Evolutionary conservation across 2,888 invertebrate species (phyloP), one percentile per base, ranked within the genome.

Genomic region (Euzetes globulus): DNA sequence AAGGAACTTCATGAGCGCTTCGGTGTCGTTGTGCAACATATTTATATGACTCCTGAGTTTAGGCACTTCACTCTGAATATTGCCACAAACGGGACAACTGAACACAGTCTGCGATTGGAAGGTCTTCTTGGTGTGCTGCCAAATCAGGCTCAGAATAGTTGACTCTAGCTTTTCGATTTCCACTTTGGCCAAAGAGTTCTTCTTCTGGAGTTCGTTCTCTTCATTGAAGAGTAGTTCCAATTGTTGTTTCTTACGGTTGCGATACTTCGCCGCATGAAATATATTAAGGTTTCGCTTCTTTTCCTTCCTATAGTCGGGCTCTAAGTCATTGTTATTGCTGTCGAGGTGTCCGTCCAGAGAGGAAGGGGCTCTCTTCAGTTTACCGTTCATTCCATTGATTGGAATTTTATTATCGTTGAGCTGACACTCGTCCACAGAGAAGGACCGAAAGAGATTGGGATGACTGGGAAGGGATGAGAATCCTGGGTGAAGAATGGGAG

Each of bases 1-100:
- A 7, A 63, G 37, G 27, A 63, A 63, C 63, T 63, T 63, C 63
- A 63, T 63, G 19, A 63, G 63, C 1, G 63, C 63, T 63, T 63
- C 63, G n/a, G 63, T 63, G 37, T 63, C 63, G 63, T 63, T 63
- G 37, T 63, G 63, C 15, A 63, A 63, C 63, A 63, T 63, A 37
- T 63, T 63, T 29, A 63, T 63, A 63, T 63, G 63, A 33, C 33
- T 33, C 27, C 63, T 13, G 13, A 63, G 33, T 63, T 37, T 29
- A 13, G 17, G 33, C 6, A 63, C 63, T 63, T 63, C 63, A 15
- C 13, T 63, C 33, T 63, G 63, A 19, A 19, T 29, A 19, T 33
- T 33, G 7, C 63, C 63, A 63, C 63, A 63, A 63, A 63, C 63
- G 9, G 63, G 63, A 63, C 63, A 63, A 33, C 63, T 29, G 63